Evolutionary conservation across 2,797 vertebrate species (phyloP).

Genomic region (Micromesistius poutassou): DNA sequence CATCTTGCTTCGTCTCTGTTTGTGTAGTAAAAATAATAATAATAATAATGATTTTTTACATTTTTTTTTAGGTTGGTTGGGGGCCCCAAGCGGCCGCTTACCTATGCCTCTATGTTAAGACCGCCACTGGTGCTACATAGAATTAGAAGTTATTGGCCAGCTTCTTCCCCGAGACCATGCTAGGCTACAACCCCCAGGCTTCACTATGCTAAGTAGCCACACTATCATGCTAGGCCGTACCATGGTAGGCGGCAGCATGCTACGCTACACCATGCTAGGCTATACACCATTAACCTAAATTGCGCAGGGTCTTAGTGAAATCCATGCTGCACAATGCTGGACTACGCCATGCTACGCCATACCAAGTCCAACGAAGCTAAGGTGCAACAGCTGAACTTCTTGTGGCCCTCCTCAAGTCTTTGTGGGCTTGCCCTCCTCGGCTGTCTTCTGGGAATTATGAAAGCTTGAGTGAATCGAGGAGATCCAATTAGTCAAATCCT

Average conservation of each 20-base stretch:
- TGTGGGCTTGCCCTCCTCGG: slow-evolving; percentile 29
- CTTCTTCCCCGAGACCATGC: not conserved
- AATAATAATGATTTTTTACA: too few relatives aligned
- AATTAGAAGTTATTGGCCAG: too few relatives aligned
- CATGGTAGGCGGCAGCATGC: not conserved
- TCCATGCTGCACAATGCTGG: not conserved
- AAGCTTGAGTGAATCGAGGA: slow-evolving; percentile 39
- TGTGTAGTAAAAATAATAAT: too few relatives aligned
- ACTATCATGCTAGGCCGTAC: too few relatives aligned
- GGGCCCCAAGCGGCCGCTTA: too few relatives aligned
- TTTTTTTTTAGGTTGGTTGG: too few relatives aligned
- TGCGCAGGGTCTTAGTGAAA: too few relatives aligned
- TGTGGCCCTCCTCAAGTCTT: slow-evolving; percentile 23
- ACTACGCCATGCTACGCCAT: not conserved
- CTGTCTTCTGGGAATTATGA: slow-evolving; percentile 45
- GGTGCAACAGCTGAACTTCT: slow-evolving; percentile 17
- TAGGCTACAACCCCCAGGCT: too few relatives aligned
- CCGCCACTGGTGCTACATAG: not conserved
- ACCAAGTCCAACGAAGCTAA: not conserved
- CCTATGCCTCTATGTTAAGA: too few relatives aligned
- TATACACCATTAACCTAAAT: not conserved
- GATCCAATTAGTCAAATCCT: slow-evolving; percentile 60
- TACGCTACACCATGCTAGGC: not conserved
- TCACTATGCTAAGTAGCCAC: too few relatives aligned
- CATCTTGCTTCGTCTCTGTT: too few relatives aligned